Evolutionary conservation across 2,797 vertebrate species (phyloP), one percentile per base, ranked within the genome.

Genomic region (Otolemur crassicaudatus): DNA sequence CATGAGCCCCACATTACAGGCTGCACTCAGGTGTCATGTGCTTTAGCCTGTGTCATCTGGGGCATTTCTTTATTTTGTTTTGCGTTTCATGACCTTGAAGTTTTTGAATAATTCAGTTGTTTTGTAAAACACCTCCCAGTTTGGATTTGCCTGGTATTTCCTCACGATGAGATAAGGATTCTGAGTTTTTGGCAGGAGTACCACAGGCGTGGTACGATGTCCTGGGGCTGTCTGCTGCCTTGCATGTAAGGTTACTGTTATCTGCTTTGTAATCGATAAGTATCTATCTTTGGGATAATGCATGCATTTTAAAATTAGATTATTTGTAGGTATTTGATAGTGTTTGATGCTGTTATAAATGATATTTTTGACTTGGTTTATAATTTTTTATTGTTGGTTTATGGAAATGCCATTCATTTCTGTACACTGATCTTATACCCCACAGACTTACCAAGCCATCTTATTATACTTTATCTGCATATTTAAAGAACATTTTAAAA

Each of bases 21-120:
- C n/a, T 65, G 65, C 5, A 1, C 67, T 94, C 11, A 43, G 14
- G 89, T 31, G 61, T 82, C 46, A 53, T 3, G 20, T 27, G 14
- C 49, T 80, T 95, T 85, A 9, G 40, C 65, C 27, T 83, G 8
- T n/a, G 25, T 77, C 25, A 34, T 25, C 40, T 58, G 20, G 14
- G 70, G 17, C 16, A 49, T 3, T 37, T 93, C 37, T 29, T 89
- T 43, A 67, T 88, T 43, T 75, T 46, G 27, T n/a, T 79, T 92
- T 76, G 75, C 76, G 43, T 65, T 75, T 92, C 29, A 65, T 29
- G 49, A 76, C 73, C n/a, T 94, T 96, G 53, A 91, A 29, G 12
- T 46, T 56, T 84, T 65, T 86, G 69, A 90, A 46, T 37, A 63
- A 86, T 58, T 58, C 46, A 34, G n/a, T 77, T 93, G 27, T 90